Conservation (phyloP, 1,140 invertebrate genomes). For the Danaus melanippus region DNA sequence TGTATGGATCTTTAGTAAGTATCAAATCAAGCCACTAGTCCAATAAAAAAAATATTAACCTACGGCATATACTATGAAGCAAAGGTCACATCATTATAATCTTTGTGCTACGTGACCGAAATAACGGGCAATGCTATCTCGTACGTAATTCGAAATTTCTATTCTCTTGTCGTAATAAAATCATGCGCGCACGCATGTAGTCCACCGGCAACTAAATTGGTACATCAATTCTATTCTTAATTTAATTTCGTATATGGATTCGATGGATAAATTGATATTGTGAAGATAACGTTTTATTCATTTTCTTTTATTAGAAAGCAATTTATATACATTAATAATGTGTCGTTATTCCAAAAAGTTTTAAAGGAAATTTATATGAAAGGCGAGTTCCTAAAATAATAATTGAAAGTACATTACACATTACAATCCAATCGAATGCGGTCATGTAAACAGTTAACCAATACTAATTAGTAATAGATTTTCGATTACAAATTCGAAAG, state of each 20-base stretch:
- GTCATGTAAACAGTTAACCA: too few relatives aligned
- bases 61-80: slow-evolving; percentile 44
- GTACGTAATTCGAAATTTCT: slow-evolving; percentile 62
- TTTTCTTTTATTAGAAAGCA: background rate
- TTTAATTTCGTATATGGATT: slow-evolving; percentile 28
- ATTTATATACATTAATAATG: too few relatives aligned
- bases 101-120: slow-evolving; percentile 57
- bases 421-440: too few relatives aligned
- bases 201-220: slow-evolving; percentile 11
- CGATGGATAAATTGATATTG: background rate
- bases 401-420: too few relatives aligned
- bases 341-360: too few relatives aligned
- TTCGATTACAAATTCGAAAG: slow-evolving; percentile 27
- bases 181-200: slow-evolving; percentile 58
- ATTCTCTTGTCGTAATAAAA: slow-evolving; percentile 65
- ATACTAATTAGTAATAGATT: slow-evolving; percentile 45
- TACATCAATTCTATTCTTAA: slow-evolving; percentile 17
- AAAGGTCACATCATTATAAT: slow-evolving; percentile 68
- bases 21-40: slow-evolving; percentile 53
- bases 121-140: slow-evolving; percentile 45
- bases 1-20: slow-evolving; percentile 24
- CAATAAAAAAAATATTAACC: slow-evolving; percentile 63
- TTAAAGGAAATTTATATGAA: too few relatives aligned
- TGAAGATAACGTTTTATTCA: slow-evolving; percentile 3
- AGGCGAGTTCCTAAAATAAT: too few relatives aligned